Conservation (phyloP, 2,888 invertebrate genomes). For the Rutpela maculata region DNA sequence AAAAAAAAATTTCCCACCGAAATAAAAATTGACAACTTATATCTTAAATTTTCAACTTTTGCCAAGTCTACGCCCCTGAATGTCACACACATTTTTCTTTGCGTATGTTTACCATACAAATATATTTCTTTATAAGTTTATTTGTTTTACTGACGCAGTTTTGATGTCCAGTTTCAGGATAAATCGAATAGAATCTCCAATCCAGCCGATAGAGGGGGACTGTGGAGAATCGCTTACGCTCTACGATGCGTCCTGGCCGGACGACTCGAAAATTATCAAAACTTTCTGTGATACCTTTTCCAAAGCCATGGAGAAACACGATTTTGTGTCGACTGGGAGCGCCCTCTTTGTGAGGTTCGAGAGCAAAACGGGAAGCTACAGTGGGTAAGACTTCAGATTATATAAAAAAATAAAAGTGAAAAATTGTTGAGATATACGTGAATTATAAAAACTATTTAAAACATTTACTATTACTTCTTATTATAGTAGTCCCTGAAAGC, state of each 20-base stretch:
- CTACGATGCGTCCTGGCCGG: conserved; percentile 91
- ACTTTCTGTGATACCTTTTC: conserved; percentile 97
- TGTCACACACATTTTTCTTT: too few relatives aligned
- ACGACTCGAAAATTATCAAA: conserved; percentile 93
- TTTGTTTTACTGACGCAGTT: too few relatives aligned
- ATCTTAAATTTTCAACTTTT: too few relatives aligned
- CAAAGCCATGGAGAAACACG: conserved; percentile 93
- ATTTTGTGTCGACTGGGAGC: conserved; percentile 92
- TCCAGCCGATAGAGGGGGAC: conserved; percentile 89
- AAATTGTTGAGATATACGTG: too few relatives aligned
- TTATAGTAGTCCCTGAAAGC: too few relatives aligned
- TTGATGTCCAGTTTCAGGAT: conserved; percentile 83
- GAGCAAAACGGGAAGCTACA: conserved; percentile 94
- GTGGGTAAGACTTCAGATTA: conserved; percentile 77
- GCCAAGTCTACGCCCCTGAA: too few relatives aligned
- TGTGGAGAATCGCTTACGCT: conserved; percentile 93
- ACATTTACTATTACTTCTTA: too few relatives aligned
- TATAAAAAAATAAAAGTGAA: neutral
- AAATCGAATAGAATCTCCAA: conserved; percentile 92
- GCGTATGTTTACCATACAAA: too few relatives aligned
- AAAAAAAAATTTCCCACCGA: too few relatives aligned
- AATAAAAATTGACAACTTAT: too few relatives aligned
- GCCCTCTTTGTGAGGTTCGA: conserved; percentile 92
- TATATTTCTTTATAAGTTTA: too few relatives aligned
- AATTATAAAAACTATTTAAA: too few relatives aligned